phyloP scores from a whole-genome alignment of 2,888 invertebrate species.

The Alcis repandata region DNA sequence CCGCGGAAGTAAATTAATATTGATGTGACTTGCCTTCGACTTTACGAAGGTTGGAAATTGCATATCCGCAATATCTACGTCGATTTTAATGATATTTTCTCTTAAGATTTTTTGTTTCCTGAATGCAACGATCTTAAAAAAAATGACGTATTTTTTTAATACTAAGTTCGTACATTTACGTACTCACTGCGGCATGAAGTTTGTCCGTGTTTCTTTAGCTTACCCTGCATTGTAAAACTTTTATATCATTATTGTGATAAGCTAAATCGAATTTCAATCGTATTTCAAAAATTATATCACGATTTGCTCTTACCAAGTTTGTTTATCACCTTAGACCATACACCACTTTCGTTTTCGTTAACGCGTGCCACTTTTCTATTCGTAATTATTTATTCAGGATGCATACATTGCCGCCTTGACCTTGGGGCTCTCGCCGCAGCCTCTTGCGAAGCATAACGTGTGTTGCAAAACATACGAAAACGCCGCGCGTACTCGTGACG shows the following conservation, averaged over 20 bases:
- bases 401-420: constrained; percentile 72
- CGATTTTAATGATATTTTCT: not conserved
- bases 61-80: constrained; percentile 1
- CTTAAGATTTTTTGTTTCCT: not conserved
- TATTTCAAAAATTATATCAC: not conserved
- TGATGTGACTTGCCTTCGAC: constrained; percentile 12
- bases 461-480: constrained; percentile 52
- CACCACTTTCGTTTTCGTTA: constrained; percentile 47
- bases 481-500: constrained; percentile 31
- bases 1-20: constrained; percentile 6
- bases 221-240: no score
- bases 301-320: not conserved
- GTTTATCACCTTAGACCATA: constrained; percentile 39
- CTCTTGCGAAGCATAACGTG: constrained; percentile 55
- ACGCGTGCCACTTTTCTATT: constrained; percentile 38
- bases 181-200: no score
- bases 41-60: constrained; percentile 4
- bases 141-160: no score
- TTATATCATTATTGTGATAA: no score
- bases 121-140: not conserved
- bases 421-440: constrained; percentile 56
- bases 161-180: no score
- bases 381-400: constrained; percentile 61
- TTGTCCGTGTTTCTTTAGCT: no score
- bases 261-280: not conserved